Evolutionary conservation across 2,113 vertebrate genomes (phyloP), one percentile per base, ranked within the genome.

Genomic region (Gymnobelideus leadbeateri): DNA sequence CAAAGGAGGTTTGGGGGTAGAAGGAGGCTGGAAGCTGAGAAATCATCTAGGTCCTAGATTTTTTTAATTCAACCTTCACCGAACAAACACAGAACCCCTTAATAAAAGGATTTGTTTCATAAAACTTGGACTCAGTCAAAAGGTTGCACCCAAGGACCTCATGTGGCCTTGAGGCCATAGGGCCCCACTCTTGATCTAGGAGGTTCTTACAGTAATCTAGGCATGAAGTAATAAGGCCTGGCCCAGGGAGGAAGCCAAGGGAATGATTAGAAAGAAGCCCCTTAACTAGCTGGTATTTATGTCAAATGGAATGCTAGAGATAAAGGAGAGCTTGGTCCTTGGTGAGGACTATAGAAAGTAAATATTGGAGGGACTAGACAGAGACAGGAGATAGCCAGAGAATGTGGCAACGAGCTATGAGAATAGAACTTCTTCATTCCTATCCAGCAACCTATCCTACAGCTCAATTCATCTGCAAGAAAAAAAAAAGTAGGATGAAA

Each of bases 401-500:
- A 43, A 89, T 21, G 46, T 84, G 89, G 14, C 0, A 50, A 0
- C 11, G 50, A 97, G 16, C n/a, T 52, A 47, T 54, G 49, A 89
- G 89, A 93, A 31, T 3, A 90, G 24, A 90, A 3, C 12, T 90
- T 46, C 50, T n/a, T 52, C 23, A 43, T 51, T 95, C 77, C 28
- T 91, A 89, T 57, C 93, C 92, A 84, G 24, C 24, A 10, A 51
- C 24, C 16, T 68, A 89, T 26, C 46, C 51, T 90, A 11, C 10
- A 55, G 50, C 61, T 97, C 84, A 49, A 55, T 37, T 96, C 52
- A 93, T 91, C 89, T n/a, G 77, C 54, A 96, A 93, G 52, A 26
- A 52, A 51, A 90, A 50, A 50, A 50, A 90, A 97, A 95, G 51
- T 49, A 92, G 1, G 8, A 51, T 96, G 57, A 94, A 97, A 90